Base-by-base conservation (phyloP, 1,140 invertebrate species). In the Mesaphorura yosii region DNA sequence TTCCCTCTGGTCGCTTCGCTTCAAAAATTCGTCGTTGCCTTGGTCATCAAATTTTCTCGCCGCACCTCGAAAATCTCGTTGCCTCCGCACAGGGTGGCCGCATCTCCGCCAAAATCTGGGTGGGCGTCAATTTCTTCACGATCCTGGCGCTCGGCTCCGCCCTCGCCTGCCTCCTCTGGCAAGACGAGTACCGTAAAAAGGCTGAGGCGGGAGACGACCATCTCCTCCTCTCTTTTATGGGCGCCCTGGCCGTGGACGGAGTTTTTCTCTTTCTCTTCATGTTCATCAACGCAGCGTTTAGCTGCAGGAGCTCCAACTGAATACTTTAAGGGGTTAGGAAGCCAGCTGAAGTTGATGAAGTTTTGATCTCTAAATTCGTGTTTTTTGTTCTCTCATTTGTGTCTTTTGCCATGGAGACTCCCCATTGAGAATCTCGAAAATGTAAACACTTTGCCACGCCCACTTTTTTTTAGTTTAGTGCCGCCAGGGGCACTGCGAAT, bases 251-350 rank as follows among this genome's bases (percentile, higher is more conserved):
- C 1, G 22, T 40, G 6, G 57, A 58, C 25, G 34, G 28, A 12
- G n/a, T 52, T 22, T 52, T 57, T 20, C 26, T 57, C 25, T 34
- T 56, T 15, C 45, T 52, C n/a, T 28, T 51, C 17, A 23, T 34
- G 20, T 51, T 40, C 25, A 48, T 56, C 10, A 39, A 48, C 15
- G 54, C 48, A 37, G 54, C 54, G 14, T 56, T 56, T 23, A 29
- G 45, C 25, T 34, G 41, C 34, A 44, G 37, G 34, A 44, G 23
- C 20, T n/a, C n/a, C n/a, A 50, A 15, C 6, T 40, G 4, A 39
- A 19, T 22, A 40, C 29, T 34, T 34, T 26, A 3, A 50, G 6
- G 5, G 23, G 3, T 45, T 6, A 51, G 20, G 23, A 23, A 44
- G 38, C 34, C 34, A 19, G 6, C 29, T 12, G 3, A 5, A 23